These are phyloP conservation scores for Bombus waltoni DNA, from an alignment of 1,140 invertebrate genomes.

Conservation along the genomic window DNA sequence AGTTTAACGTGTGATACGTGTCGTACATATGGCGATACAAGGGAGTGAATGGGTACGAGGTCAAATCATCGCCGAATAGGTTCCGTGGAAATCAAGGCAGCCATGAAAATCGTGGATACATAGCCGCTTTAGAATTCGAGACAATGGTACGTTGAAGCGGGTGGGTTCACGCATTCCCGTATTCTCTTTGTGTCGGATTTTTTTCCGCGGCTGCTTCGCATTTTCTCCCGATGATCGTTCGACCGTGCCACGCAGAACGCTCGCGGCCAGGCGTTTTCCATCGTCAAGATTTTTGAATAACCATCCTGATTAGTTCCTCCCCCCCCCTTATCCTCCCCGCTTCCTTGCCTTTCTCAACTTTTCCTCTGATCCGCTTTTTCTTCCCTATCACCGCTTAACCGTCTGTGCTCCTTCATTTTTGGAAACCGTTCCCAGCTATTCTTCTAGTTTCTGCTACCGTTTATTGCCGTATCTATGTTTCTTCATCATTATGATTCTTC, in stretches of 20 bases:
- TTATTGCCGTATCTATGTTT: background rate
- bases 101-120: slow-evolving; percentile 23
- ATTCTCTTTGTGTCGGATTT: slow-evolving; percentile 29
- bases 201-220: slow-evolving; percentile 8
- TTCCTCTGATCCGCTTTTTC: background rate
- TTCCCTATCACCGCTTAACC: background rate
- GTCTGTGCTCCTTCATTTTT: background rate
- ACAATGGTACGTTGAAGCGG: slow-evolving; percentile 33
- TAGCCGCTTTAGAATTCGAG: slow-evolving; percentile 40
- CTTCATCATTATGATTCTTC: background rate
- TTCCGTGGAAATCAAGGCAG: slow-evolving; percentile 8
- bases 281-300: slow-evolving; percentile 55
- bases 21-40: background rate
- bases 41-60: background rate
- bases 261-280: background rate
- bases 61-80: slow-evolving; percentile 19
- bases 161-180: slow-evolving; percentile 17
- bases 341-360: background rate
- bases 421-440: background rate
- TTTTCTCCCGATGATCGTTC: slow-evolving; percentile 33
- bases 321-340: background rate
- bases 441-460: background rate
- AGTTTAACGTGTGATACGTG: background rate
- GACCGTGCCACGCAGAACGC: slow-evolving; percentile 33
- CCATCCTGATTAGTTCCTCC: slow-evolving; percentile 54